A percentile compares a stretch with the other conserved stretches of the same genome.
Evolutionary conservation across 2,113 vertebrate genomes (phyloP).

Genomic region (Stigmatopora argus): DNA sequence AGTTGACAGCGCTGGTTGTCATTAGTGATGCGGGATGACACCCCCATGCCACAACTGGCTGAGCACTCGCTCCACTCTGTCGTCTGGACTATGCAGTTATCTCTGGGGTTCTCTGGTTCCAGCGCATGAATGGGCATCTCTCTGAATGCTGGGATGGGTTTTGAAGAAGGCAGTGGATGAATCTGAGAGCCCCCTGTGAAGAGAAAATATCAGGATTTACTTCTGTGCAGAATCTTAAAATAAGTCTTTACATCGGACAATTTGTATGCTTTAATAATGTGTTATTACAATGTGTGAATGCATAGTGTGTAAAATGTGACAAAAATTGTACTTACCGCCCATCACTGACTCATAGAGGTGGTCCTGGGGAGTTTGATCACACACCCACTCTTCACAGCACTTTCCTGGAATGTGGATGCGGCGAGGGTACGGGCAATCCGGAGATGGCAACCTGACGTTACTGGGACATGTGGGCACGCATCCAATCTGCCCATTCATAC

Average conservation of each 20-base stretch:
- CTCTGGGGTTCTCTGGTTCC: conserved; percentile 51
- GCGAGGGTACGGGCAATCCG: conserved; percentile 62
- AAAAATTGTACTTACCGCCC: conserved; percentile 46
- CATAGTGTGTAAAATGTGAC: background rate
- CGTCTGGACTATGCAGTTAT: conserved; percentile 76
- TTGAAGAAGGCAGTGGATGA: conserved; percentile 27
- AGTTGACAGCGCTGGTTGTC: conserved; percentile 71
- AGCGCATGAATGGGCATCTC: conserved; percentile 33
- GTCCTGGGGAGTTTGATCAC: conserved; percentile 46
- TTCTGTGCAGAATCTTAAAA: no score
- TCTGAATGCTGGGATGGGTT: conserved; percentile 48
- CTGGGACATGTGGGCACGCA: conserved; percentile 68
- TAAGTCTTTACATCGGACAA: no score
- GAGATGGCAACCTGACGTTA: conserved; percentile 57
- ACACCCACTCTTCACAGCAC: conserved; percentile 80
- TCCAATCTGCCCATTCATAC: conserved; percentile 74
- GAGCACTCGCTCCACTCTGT: conserved; percentile 74
- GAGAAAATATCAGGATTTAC: background rate
- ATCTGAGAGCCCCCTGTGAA: conserved; percentile 30
- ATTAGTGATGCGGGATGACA: conserved; percentile 72
- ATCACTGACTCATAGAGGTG: conserved; percentile 44
- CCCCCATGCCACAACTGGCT: conserved; percentile 71
- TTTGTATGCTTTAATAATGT: background rate
- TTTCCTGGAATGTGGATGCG: conserved; percentile 58
- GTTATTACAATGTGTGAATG: background rate